A percentile compares a stretch with the other conserved stretches of the same genome.
Evolutionary conservation across 2,888 invertebrate genomes (phyloP).

Genomic region (Mythimna lalbum): DNA sequence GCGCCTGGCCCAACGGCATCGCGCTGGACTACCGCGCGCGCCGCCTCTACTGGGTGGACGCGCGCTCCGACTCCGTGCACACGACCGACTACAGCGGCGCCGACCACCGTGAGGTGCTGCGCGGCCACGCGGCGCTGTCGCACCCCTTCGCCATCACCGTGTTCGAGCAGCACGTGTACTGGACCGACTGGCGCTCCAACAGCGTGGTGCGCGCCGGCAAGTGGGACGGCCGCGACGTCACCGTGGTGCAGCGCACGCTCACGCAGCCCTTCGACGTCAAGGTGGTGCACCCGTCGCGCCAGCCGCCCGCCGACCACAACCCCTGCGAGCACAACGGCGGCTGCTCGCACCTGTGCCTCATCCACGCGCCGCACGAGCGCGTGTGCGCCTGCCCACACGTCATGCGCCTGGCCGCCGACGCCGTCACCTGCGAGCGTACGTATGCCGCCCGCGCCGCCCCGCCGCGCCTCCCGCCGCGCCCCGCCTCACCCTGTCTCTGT

Average conservation of each 20-base stretch:
- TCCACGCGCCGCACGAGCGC: constrained; percentile 92
- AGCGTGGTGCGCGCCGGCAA: constrained; percentile 97
- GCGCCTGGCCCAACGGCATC: constrained; percentile 96
- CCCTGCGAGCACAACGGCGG: constrained; percentile 95
- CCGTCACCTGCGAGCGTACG: constrained; percentile 78
- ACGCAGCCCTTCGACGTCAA: constrained; percentile 98
- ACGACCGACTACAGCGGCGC: constrained; percentile 95
- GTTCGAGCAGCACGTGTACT: constrained; percentile 96
- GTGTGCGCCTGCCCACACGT: constrained; percentile 97
- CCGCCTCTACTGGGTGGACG: constrained; percentile 96
- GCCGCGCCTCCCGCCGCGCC: background rate
- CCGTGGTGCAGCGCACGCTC: constrained; percentile 94
- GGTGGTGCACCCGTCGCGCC: constrained; percentile 85
- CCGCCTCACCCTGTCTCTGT: constrained; percentile 89
- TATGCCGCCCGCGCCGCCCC: constrained; percentile 89
- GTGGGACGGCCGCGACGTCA: constrained; percentile 94
- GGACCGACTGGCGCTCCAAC: constrained; percentile 98
- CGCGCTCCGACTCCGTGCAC: constrained; percentile 96
- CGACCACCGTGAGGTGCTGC: constrained; percentile 93
- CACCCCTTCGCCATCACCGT: constrained; percentile 97
- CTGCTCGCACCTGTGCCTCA: constrained; percentile 95
- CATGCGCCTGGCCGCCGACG: constrained; percentile 93
- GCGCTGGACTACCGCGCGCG: constrained; percentile 94
- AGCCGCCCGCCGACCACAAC: constrained; percentile 83
- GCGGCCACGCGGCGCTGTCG: constrained; percentile 93